Conservation (phyloP, 2,888 invertebrate species). For the Nomada goodeniana region DNA sequence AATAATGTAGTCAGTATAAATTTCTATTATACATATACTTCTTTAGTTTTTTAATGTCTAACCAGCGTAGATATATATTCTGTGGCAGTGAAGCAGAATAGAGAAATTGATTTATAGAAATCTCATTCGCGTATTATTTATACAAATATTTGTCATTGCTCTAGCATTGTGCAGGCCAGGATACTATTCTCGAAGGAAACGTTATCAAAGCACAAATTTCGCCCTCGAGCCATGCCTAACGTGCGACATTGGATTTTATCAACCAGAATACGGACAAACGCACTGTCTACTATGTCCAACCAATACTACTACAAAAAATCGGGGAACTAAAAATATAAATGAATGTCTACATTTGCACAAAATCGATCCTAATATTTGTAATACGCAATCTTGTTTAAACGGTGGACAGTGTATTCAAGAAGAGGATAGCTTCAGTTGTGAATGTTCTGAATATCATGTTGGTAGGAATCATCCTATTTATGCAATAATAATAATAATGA, state of each 20-base stretch:
- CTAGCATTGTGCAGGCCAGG: conserved; percentile 87
- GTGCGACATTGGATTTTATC: conserved; percentile 86
- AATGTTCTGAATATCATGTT: conserved; percentile 85
- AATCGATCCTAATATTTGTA: conserved; percentile 85
- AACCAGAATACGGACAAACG: conserved; percentile 86
- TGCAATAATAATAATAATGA: neutral
- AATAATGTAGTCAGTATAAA: neutral
- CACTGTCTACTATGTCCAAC: conserved; percentile 87
- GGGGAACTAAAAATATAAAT: conserved; percentile 83
- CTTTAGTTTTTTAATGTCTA: no score
- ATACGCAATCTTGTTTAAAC: conserved; percentile 84
- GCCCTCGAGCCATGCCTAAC: conserved; percentile 75
- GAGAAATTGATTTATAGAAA: neutral
- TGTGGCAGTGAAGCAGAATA: neutral
- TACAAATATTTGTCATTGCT: neutral
- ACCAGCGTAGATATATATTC: no score
- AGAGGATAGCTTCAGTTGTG: conserved; percentile 83
- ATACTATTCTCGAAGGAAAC: conserved; percentile 79
- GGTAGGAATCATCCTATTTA: conserved; percentile 79
- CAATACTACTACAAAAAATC: conserved; percentile 84
- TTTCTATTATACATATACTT: neutral
- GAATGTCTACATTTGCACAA: conserved; percentile 85
- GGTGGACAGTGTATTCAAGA: conserved; percentile 82
- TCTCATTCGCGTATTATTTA: neutral
- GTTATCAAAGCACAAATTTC: conserved; percentile 77